These are phyloP conservation scores for Cygnus buccinator DNA, from an alignment of 2,113 vertebrate genomes.

Conservation along the genomic window DNA sequence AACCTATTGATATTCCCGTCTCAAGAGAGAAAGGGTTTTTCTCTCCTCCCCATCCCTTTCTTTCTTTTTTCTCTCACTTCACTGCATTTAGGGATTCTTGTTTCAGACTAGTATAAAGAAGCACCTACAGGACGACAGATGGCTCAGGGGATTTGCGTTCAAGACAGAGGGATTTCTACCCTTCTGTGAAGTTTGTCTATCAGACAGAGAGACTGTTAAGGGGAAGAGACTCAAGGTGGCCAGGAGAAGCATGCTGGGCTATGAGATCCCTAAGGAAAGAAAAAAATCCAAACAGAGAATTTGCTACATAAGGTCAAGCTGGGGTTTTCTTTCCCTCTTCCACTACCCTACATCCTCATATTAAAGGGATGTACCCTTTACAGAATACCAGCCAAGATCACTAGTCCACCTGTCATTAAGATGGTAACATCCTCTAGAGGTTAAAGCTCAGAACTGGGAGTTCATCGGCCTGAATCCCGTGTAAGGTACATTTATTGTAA, in stretches of 20 bases:
- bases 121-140: not conserved
- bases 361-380: not conserved
- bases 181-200: not conserved
- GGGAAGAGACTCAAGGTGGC: not conserved
- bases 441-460: not conserved
- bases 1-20: conserved; percentile 57
- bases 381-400: not conserved
- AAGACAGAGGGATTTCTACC: not conserved
- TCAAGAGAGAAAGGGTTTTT: conserved; percentile 47
- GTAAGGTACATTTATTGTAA: not conserved
- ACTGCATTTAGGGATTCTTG: not conserved
- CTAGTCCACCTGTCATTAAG: not conserved
- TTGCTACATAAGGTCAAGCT: not conserved
- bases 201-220: not conserved
- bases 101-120: conserved; percentile 3
- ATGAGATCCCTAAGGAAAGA: not conserved
- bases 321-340: not conserved
- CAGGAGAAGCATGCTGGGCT: not conserved
- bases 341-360: not conserved
- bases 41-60: not conserved
- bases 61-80: not conserved
- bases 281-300: not conserved
- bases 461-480: not conserved
- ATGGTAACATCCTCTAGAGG: not conserved
- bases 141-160: not conserved